A percentile compares a stretch with the other conserved stretches of the same genome.
Conservation (phyloP, 2,888 invertebrate species). For the Parnassius orleans region DNA sequence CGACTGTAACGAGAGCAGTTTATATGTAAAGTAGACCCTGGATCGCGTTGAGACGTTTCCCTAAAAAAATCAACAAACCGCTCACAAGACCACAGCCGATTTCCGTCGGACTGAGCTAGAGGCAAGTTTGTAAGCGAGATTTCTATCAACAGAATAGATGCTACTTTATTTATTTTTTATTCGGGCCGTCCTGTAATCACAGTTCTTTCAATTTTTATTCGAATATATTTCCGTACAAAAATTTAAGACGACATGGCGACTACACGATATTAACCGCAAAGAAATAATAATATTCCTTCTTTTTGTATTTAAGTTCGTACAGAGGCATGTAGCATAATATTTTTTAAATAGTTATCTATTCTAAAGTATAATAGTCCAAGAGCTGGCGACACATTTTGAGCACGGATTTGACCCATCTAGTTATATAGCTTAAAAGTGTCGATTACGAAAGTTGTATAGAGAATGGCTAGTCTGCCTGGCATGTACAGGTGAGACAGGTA, state of each 20-base stretch:
- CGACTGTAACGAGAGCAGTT: constrained; percentile 53
- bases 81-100: constrained; percentile 33
- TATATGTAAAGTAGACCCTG: constrained; percentile 44
- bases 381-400: too few relatives aligned
- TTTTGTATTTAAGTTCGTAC: too few relatives aligned
- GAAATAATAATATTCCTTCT: neutral
- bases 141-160: constrained; percentile 32
- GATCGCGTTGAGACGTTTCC: constrained; percentile 29
- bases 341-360: too few relatives aligned
- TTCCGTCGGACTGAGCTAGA: constrained; percentile 32
- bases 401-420: too few relatives aligned
- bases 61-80: constrained; percentile 36
- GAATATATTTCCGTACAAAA: neutral
- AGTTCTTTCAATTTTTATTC: constrained; percentile 14
- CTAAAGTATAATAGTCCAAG: too few relatives aligned
- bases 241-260: neutral
- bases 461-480: too few relatives aligned
- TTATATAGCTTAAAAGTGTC: too few relatives aligned
- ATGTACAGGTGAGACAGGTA: too few relatives aligned
- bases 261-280: neutral
- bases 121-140: constrained; percentile 28
- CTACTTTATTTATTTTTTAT: constrained; percentile 16
- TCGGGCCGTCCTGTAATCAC: constrained; percentile 8
- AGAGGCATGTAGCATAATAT: too few relatives aligned
- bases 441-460: too few relatives aligned